These are phyloP conservation scores for Aporrectodea caliginosa DNA, from an alignment of 1,140 invertebrate genomes.

Conservation along the genomic window DNA sequence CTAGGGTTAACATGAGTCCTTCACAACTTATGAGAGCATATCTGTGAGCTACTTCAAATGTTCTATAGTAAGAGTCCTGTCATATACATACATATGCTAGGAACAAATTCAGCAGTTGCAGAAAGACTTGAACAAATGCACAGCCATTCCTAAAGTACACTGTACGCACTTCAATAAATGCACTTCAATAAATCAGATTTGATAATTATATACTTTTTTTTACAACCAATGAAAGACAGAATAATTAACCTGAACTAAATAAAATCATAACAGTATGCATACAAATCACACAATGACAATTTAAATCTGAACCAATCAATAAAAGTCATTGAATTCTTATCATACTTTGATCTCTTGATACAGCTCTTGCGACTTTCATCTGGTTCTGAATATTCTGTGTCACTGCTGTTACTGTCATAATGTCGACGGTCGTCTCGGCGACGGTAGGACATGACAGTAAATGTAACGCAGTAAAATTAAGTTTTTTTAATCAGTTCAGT, in stretches of 20 bases:
- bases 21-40: too few relatives aligned
- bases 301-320: conserved; percentile 11
- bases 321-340: neutral
- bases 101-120: too few relatives aligned
- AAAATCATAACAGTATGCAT: conserved; percentile 28
- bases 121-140: too few relatives aligned
- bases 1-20: too few relatives aligned
- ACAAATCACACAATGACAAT: conserved; percentile 4
- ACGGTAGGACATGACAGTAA: conserved; percentile 37
- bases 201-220: neutral
- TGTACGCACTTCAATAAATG: neutral
- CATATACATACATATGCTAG: too few relatives aligned
- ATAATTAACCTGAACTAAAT: conserved; percentile 12
- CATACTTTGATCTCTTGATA: conserved; percentile 53
- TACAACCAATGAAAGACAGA: neutral
- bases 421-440: conserved; percentile 31
- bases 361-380: conserved; percentile 52
- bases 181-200: neutral
- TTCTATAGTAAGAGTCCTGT: too few relatives aligned
- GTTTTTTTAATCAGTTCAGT: too few relatives aligned
- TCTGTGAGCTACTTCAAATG: too few relatives aligned
- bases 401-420: conserved; percentile 51
- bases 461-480: neutral
- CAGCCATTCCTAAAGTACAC: too few relatives aligned
- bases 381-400: conserved; percentile 53